Evolutionary conservation across 2,888 invertebrate species (phyloP).

Genomic region (Amphiduros pacificus): DNA sequence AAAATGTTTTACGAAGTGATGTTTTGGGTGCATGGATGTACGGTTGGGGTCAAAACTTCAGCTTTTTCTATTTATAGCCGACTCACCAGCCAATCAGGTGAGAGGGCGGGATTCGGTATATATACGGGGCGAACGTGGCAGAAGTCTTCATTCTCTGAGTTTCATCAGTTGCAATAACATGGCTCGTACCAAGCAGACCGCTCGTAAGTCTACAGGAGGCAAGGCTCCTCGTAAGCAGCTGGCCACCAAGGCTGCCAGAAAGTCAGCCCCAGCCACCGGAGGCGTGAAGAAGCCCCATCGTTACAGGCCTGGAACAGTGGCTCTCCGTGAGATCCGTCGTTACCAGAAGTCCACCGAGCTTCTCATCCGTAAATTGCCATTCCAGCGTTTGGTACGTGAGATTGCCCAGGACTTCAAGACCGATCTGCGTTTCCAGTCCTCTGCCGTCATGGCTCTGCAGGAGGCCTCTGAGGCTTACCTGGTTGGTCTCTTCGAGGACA

Average conservation of each 20-base stretch:
- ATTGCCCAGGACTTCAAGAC: conserved; percentile 61
- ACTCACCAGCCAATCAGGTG: too few species aligned
- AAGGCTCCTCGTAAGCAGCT: conserved; percentile 60
- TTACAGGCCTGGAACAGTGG: conserved; percentile 60
- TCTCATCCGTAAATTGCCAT: conserved; percentile 58
- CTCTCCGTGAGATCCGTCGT: conserved; percentile 59
- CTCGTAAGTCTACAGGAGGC: conserved; percentile 60
- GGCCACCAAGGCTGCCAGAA: conserved; percentile 60
- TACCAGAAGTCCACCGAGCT: conserved; percentile 60
- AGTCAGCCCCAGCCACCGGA: conserved; percentile 60
- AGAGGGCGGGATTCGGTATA: too few species aligned
- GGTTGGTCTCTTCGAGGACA: conserved; percentile 90
- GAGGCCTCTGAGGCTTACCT: conserved; percentile 29
- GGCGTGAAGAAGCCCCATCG: conserved; percentile 60
- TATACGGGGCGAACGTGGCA: too few species aligned
- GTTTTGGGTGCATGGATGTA: too few species aligned
- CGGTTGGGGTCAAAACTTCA: too few species aligned
- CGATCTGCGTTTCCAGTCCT: conserved; percentile 59
- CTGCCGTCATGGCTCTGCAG: conserved; percentile 59
- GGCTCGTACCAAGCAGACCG: conserved; percentile 61
- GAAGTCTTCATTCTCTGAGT: too few species aligned
- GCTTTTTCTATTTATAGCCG: too few species aligned
- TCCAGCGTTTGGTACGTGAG: conserved; percentile 59
- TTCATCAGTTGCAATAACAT: too few species aligned
- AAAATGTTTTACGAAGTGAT: too few species aligned